Base-by-base conservation (phyloP, 1,140 invertebrate genomes). In the Monomorium pharaonis region DNA sequence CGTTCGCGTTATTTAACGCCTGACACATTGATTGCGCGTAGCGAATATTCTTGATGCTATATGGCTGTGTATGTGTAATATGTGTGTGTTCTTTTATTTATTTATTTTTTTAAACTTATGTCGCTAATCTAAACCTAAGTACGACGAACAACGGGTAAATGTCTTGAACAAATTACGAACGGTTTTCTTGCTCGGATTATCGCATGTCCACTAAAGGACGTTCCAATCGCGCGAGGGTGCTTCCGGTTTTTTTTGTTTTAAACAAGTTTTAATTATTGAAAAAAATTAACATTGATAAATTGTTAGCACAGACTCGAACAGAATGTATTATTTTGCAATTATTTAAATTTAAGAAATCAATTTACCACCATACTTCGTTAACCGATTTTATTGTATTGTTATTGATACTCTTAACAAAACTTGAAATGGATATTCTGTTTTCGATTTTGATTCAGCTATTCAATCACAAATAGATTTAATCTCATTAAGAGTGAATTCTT, bases 11-110 rank as follows among this genome's bases (percentile, higher is more conserved):
- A 56, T 56, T 81, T 72, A 56, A 24, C 60, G 33, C 24, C 51
- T 21, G n/a, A 37, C 18, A 67, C 42, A 80, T 65, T 70, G 70
- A 30, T 56, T 56, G 63, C 77, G 54, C 77, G 21, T 80, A 69
- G 49, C 67, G 21, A 56, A 81, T 81, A 9, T 70, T 70, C 18
- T 14, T n/a, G 49, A 80, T 12, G 62, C 14, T n/a, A n/a, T 21
- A 7, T 56, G 10, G 6, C 5, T 49, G 47, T 3, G 54, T 56
- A 5, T 30, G 60, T 33, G 7, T 62, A 24, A n/a, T n/a, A n/a
- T 33, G 10, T 65, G 9, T 65, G 18, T 42, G 30, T 65, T 2
- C 14, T 0, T 62, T 18, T 65, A n/a, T 18, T 33, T 18, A n/a
- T 60, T 18, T 24, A 0, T 27, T 27, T 37, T 65, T 65, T 65